Conservation (phyloP, 1,140 invertebrate genomes). For the Chlorops oryzae region DNA sequence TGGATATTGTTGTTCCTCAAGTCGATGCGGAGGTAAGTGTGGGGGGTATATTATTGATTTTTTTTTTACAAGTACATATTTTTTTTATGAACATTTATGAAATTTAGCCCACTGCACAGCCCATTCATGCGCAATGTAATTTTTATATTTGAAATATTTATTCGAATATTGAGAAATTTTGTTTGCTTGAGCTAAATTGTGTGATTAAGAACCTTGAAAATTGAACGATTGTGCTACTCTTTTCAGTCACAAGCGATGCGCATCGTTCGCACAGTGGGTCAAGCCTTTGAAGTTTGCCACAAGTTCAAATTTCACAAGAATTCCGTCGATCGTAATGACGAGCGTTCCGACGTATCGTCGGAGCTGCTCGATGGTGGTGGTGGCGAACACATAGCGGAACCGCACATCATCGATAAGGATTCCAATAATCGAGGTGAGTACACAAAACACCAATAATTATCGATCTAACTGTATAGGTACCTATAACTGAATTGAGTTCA, state of each 20-base stretch:
- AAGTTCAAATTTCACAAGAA: slow-evolving; percentile 66
- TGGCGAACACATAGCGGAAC: slow-evolving; percentile 48
- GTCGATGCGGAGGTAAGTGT: too few relatives aligned
- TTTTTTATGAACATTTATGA: too few relatives aligned
- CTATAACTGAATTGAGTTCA: too few relatives aligned
- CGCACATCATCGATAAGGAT: slow-evolving; percentile 54
- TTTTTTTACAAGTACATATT: too few relatives aligned
- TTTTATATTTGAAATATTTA: not conserved
- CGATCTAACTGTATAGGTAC: too few relatives aligned
- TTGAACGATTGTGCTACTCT: slow-evolving; percentile 29
- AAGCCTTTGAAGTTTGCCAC: slow-evolving; percentile 99
- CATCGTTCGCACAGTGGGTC: slow-evolving; percentile 94
- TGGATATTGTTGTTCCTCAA: not conserved
- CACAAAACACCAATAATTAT: slow-evolving; percentile 36
- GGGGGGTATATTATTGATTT: too few relatives aligned
- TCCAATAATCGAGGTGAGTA: slow-evolving; percentile 56
- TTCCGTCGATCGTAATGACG: slow-evolving; percentile 56
- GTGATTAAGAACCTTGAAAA: too few relatives aligned
- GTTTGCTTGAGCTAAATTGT: too few relatives aligned
- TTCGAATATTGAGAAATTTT: not conserved
- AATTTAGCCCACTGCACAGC: too few relatives aligned
- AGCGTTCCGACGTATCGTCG: slow-evolving; percentile 56
- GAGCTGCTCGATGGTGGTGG: slow-evolving; percentile 50
- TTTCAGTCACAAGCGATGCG: slow-evolving; percentile 95
- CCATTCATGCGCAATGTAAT: too few relatives aligned